Base-by-base conservation (phyloP, 2,797 vertebrate genomes). In the Halcyon leucocephala region DNA sequence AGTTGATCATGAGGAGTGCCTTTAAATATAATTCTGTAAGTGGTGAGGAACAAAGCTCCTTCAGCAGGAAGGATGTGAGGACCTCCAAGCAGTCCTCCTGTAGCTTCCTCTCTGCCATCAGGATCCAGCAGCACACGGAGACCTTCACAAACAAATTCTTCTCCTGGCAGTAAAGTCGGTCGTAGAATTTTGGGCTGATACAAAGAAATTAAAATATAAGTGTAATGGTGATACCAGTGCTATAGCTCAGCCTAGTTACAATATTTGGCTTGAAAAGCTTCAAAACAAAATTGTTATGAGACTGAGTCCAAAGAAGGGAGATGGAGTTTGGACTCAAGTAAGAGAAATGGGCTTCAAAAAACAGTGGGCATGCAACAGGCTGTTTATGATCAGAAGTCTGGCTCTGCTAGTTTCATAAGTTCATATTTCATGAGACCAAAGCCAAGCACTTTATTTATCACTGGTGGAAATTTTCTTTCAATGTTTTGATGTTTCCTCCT, bases 21-120 rank as follows among this genome's bases (percentile, higher is more conserved):
- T 98, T 99, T 99, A 95, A 99, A 99, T 95, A 99, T 98, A 97
- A 99, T 99, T 78, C 99, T 99, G 95, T 99, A 99, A 31, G 99
- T 99, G 71, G 99, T 99, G 88, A 99, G 99, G 96, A 99, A 99
- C 65, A 99, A 98, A 31, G 99, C 99, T 87, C 99, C 99, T 98
- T 99, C 99, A 98, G 99, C 99, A 86, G 99, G 99, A 33, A 99
- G 98, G 95, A 99, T 99, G 95, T 99, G 99, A 64, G 99, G 99
- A 7, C 99, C 99, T 97, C 99, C 99, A 39, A 99, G 98, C 65
- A 99, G 98, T 25, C 99, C 99, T 89, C 99, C 99, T 3, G 99
- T 99, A 61, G 99, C 99, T 93, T 99, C 99, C 94, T 99, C 99
- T 92, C 99, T 98, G 69, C 99, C 99, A 25, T 99, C 99, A 60